Evolutionary conservation across 2,888 invertebrate species (phyloP).

Genomic region (Endomychus coccineus): DNA sequence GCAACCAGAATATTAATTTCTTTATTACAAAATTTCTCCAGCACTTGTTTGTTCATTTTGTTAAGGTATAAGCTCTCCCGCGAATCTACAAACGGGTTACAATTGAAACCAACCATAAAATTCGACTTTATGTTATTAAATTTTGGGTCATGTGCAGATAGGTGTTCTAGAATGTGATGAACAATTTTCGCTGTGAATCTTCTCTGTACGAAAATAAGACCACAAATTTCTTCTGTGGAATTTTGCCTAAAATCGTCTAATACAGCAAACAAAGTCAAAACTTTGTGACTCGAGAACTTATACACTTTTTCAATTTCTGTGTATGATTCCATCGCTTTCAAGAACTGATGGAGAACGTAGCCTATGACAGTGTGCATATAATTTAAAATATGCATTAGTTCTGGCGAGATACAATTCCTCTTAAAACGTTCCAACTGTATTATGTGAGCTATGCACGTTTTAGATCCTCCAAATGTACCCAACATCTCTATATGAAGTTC

Average conservation of each 20-base stretch:
- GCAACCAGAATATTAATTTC: constrained; percentile 60
- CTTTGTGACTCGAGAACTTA: constrained; percentile 57
- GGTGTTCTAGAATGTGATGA: constrained; percentile 56
- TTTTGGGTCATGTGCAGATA: constrained; percentile 43
- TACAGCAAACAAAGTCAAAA: constrained; percentile 54
- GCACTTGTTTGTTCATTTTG: constrained; percentile 47
- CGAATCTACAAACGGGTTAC: constrained; percentile 51
- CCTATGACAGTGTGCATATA: constrained; percentile 41
- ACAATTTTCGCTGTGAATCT: constrained; percentile 71
- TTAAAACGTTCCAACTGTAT: constrained; percentile 58
- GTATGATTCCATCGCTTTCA: constrained; percentile 44
- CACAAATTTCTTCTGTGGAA: constrained; percentile 50
- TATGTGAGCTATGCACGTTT: constrained; percentile 52
- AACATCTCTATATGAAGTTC: constrained; percentile 45
- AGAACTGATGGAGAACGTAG: constrained; percentile 48
- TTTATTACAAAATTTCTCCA: constrained; percentile 52
- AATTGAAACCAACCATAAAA: constrained; percentile 63
- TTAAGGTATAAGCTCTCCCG: constrained; percentile 48
- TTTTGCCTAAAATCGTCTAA: constrained; percentile 51
- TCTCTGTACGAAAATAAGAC: constrained; percentile 65
- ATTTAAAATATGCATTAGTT: constrained; percentile 20
- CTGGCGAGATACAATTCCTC: constrained; percentile 43
- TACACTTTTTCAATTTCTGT: constrained; percentile 46
- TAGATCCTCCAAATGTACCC: constrained; percentile 53
- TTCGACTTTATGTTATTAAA: constrained; percentile 58